A percentile compares a stretch with the other conserved stretches of the same genome.
Evolutionary conservation across 2,113 vertebrate genomes (phyloP).

Genomic region (Candoia aspera): DNA sequence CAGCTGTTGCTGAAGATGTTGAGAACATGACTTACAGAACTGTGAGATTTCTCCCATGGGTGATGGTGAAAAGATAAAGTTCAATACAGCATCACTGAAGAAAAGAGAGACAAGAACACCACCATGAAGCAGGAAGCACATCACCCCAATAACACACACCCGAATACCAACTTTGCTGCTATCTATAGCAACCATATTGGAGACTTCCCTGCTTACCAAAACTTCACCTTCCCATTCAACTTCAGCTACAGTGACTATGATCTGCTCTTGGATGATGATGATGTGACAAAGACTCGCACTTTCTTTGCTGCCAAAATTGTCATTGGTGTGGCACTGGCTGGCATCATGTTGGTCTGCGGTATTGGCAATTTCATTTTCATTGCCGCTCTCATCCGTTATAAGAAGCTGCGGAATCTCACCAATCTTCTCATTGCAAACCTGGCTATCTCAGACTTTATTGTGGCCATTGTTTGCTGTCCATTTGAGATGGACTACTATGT

Average conservation of each 20-base stretch:
- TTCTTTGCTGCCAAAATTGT: conserved; percentile 91
- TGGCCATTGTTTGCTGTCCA: conserved; percentile 94
- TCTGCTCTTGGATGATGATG: conserved; percentile 81
- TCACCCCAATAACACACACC: conserved; percentile 45
- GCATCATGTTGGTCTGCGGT: conserved; percentile 94
- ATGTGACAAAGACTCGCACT: conserved; percentile 87
- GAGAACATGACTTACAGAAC: conserved; percentile 3
- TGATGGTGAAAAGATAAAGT: not conserved
- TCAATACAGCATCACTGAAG: not conserved
- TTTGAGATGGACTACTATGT: conserved; percentile 98
- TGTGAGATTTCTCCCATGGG: not conserved
- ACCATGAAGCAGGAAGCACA: conserved; percentile 64
- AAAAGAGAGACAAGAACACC: not conserved
- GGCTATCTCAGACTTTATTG: conserved; percentile 94
- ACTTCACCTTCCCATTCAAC: conserved; percentile 72
- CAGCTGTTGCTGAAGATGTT: conserved; percentile 3
- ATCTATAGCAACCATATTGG: conserved; percentile 61
- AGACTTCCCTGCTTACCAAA: conserved; percentile 57
- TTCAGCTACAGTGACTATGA: conserved; percentile 86
- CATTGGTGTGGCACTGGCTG: conserved; percentile 82
- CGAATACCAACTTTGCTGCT: conserved; percentile 66
- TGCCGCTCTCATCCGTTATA: conserved; percentile 85
- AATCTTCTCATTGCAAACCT: conserved; percentile 96
- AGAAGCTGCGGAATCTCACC: conserved; percentile 94
- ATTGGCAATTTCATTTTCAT: conserved; percentile 91